These are phyloP conservation scores for Platichthys flesus DNA, from an alignment of 2,113 vertebrate genomes.

Conservation along the genomic window DNA sequence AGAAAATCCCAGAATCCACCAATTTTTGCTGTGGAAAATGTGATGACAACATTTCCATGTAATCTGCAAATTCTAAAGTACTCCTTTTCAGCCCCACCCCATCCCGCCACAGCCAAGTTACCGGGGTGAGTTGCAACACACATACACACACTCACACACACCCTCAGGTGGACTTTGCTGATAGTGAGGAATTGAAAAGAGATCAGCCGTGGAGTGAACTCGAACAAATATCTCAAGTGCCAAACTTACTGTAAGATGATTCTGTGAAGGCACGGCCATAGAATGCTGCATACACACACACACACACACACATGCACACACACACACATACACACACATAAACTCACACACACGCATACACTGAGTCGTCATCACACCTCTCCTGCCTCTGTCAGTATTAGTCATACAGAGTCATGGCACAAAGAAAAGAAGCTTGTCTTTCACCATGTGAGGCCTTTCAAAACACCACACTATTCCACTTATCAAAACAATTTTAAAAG, in stretches of 20 bases:
- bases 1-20: slow-evolving; percentile 14
- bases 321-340: slow-evolving; percentile 3
- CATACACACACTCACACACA: neutral
- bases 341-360: slow-evolving; percentile 25
- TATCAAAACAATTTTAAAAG: slow-evolving; percentile 74
- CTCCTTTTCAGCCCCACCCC: slow-evolving; percentile 54
- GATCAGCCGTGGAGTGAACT: slow-evolving; percentile 40
- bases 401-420: slow-evolving; percentile 51
- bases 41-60: slow-evolving; percentile 65
- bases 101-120: slow-evolving; percentile 40
- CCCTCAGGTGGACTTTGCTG: slow-evolving; percentile 46
- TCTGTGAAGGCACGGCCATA: slow-evolving; percentile 30
- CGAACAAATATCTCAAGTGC: slow-evolving; percentile 37
- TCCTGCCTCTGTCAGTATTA: slow-evolving; percentile 59
- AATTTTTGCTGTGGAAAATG: slow-evolving; percentile 53
- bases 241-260: slow-evolving; percentile 60
- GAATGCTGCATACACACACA: slow-evolving; percentile 3
- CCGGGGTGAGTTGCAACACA: slow-evolving; percentile 34
- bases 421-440: slow-evolving; percentile 70
- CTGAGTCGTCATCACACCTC: slow-evolving; percentile 55
- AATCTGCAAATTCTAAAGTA: slow-evolving; percentile 49
- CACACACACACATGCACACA: slow-evolving; percentile 27
- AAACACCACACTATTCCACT: slow-evolving; percentile 65
- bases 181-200: slow-evolving; percentile 38
- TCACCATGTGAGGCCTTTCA: slow-evolving; percentile 68